Percentiles rank a stretch among this genome's conserved stretches.
These are phyloP conservation scores for Electrophaes corylata DNA, from an alignment of 2,888 invertebrate genomes.

Conservation along the genomic window DNA sequence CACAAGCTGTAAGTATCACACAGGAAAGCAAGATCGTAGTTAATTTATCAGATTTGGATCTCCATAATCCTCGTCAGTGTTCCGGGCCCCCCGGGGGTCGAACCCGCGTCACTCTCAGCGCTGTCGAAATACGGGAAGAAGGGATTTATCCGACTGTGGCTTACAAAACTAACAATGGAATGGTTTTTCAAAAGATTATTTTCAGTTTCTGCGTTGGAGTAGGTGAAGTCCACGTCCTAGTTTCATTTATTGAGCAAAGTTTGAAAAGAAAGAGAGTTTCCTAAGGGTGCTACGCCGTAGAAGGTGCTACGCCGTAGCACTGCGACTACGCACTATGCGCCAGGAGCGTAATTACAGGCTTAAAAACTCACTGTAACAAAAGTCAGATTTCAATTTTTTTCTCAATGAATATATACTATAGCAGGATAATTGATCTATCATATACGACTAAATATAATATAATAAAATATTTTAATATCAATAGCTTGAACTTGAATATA, in stretches of 20 bases:
- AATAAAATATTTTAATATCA: no score
- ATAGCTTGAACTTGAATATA: no score
- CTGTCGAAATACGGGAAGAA: neutral
- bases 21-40: conserved; percentile 1
- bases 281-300: neutral
- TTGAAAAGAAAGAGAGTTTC: neutral
- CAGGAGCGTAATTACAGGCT: no score
- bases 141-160: neutral
- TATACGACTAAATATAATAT: no score
- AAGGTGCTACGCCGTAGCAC: neutral
- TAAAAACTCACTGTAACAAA: no score
- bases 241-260: neutral
- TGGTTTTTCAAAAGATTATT: neutral
- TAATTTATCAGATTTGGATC: conserved; percentile 16
- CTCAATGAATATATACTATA: no score
- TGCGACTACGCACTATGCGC: neutral
- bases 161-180: neutral
- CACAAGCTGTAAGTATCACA: no score
- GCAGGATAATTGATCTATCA: no score
- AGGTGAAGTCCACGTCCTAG: neutral
- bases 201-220: neutral
- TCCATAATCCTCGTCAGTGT: conserved; percentile 9
- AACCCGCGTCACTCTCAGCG: conserved; percentile 21
- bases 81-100: conserved; percentile 10
- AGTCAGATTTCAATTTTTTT: no score